Base-by-base conservation (phyloP, 2,888 invertebrate species). In the Norana najaformis region DNA sequence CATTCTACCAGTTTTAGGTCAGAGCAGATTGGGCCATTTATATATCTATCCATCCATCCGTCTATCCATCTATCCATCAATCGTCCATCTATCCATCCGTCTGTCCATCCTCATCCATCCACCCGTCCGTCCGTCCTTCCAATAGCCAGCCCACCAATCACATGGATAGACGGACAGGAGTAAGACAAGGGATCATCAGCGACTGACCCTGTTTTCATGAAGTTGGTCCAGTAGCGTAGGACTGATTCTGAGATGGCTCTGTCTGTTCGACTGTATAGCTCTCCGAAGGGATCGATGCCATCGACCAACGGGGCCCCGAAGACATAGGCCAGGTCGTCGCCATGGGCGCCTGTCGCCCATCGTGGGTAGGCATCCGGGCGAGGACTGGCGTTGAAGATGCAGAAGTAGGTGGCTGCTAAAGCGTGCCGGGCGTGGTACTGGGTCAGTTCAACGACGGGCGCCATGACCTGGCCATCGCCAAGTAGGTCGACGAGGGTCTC, bases 361-460 rank as follows among this genome's bases (percentile, higher is more conserved):
- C 94, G 41, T 93, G 94, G 91, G 93, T 94, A 34, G 93, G 93
- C 13, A 97, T 97, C 95, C 98, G 98, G 95, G 98, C 98, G 88
- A 93, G 83, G 91, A 88, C 35, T 97, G 97, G 95, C 97, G 97
- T 93, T 94, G 92, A 95, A 95, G 35, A 93, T 93, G 91, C 94
- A 95, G 89, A 95, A 92, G 92, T 93, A 95, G 14, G 94, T 94
- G 88, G 93, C 88, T 96, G 93, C 93, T 93, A 93, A 91, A 34
- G 93, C 92, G 91, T 97, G 96, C 91, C 94, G 93, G 90, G 97
- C 97, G 95, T 36, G 98, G 97, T 97, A 96, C 95, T 98, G 97
- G 3, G 97, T 98, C 23, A 98, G 97, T 93, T 97, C 96, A 37
- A 98, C 97, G 88, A 97, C 96, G 0, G 97, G 97, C 8, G 97